A percentile compares a stretch with the other conserved stretches of the same genome.
Conservation (phyloP, 2,113 vertebrate genomes). For the Rhineura floridana region DNA sequence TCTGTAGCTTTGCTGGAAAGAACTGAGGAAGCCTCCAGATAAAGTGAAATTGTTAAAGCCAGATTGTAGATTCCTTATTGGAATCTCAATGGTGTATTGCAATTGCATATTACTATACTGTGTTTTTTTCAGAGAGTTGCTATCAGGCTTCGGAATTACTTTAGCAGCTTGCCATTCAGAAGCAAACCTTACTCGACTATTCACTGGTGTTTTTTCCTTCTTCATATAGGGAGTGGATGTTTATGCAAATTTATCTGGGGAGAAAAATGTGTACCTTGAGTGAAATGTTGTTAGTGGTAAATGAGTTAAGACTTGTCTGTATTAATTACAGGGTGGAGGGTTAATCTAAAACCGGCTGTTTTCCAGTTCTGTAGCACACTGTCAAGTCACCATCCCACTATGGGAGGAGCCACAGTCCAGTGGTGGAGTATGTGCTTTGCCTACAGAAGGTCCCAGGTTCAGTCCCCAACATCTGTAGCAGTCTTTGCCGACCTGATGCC, state of each 20-base stretch:
- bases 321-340: constrained; percentile 1
- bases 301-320: constrained; percentile 21
- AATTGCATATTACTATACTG: background rate
- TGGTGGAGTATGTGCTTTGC: background rate
- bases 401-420: background rate
- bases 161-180: background rate
- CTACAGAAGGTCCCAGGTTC: too few relatives aligned
- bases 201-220: background rate
- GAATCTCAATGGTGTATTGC: background rate
- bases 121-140: background rate
- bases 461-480: too few relatives aligned
- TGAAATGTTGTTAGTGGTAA: background rate
- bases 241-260: background rate
- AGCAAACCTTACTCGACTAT: background rate
- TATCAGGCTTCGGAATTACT: background rate
- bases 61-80: background rate
- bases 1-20: too few relatives aligned
- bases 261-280: background rate
- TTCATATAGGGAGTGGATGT: background rate
- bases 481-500: background rate
- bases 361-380: background rate
- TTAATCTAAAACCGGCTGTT: background rate
- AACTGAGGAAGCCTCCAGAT: background rate
- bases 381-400: background rate
- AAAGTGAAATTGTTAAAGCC: background rate